Base-by-base conservation (phyloP, 2,113 vertebrate species). In the Chaenogobius annularis region DNA sequence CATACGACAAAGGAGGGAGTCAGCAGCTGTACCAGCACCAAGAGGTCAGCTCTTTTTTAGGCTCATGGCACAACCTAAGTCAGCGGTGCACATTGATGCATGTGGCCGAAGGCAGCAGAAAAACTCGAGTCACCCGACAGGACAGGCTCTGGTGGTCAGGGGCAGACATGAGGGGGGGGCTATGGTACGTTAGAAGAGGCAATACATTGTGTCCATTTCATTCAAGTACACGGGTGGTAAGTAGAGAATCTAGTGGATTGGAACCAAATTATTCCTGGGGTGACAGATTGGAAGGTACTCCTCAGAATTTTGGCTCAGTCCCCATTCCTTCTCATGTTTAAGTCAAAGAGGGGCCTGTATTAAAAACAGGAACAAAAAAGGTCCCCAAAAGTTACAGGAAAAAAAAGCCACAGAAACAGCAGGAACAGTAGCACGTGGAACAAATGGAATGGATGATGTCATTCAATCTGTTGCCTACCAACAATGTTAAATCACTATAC, bases 181-280 rank as follows among this genome's bases (percentile, higher is more conserved):
- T 91, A 40, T 9, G 37, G 37, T 40, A 40, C 5, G 7, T 9
- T 89, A 91, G 78, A 85, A 91, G 82, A 81, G 75, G 84, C 83
- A 89, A 90, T 93, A 92, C 87, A 93, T 92, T 84, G 79, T 72
- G 68, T 86, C 61, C 77, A 83, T 78, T 88, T 88, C 75, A 31
- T 4, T 31, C 26, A 31, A 31, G 26, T 31, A 31, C 26, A 31
- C 1, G 26, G 1, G 26, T 31, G 26, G 26, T 31, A 31, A 31
- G 26, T 31, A 31, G 26, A 31, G 26, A 31, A 43, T 9, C 10
- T 7, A 43, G 40, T 43, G 40, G 10, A 43, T 7, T 43, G 40
- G 3, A 43, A 43, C 40, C 2, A 31, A 31, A 31, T 31, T 43
- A 43, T 7, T 43, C 7, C 40, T 43, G 7, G 40, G 40, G 7